Conservation (phyloP, 2,888 invertebrate species). For the Archips xylosteana region DNA sequence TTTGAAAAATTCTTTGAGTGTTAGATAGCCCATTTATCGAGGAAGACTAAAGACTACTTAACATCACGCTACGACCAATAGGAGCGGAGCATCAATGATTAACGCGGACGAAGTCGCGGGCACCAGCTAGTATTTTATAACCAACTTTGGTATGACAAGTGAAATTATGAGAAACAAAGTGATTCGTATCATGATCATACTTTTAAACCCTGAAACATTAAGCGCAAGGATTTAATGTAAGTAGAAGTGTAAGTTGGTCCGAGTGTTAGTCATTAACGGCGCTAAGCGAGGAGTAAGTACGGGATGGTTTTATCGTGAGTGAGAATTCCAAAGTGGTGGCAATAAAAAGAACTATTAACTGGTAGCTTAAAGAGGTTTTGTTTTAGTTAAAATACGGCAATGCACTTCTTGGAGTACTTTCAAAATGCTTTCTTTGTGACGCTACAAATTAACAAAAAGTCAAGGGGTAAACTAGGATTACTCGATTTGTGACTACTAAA, state of each 20-base stretch:
- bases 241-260: conserved; percentile 12
- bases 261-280: conserved; percentile 12
- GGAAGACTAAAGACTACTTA: too few species aligned
- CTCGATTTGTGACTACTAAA: too few species aligned
- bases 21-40: too few species aligned
- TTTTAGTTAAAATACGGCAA: conserved; percentile 25
- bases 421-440: too few species aligned
- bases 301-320: conserved; percentile 12
- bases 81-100: too few species aligned
- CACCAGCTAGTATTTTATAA: too few species aligned
- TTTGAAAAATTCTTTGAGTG: too few species aligned
- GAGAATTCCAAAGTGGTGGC: conserved; percentile 54
- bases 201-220: neutral
- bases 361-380: conserved; percentile 26
- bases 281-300: conserved; percentile 6
- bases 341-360: conserved; percentile 58
- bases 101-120: too few species aligned
- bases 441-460: neutral
- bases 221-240: conserved; percentile 5
- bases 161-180: too few species aligned
- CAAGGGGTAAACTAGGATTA: neutral
- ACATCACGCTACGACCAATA: too few species aligned
- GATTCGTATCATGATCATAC: too few species aligned
- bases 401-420: neutral
- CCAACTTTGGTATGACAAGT: too few species aligned